A percentile compares a stretch with the other conserved stretches of the same genome.
These are phyloP conservation scores for Palloptera scutellata DNA, from an alignment of 2,888 invertebrate genomes.

Conservation along the genomic window DNA sequence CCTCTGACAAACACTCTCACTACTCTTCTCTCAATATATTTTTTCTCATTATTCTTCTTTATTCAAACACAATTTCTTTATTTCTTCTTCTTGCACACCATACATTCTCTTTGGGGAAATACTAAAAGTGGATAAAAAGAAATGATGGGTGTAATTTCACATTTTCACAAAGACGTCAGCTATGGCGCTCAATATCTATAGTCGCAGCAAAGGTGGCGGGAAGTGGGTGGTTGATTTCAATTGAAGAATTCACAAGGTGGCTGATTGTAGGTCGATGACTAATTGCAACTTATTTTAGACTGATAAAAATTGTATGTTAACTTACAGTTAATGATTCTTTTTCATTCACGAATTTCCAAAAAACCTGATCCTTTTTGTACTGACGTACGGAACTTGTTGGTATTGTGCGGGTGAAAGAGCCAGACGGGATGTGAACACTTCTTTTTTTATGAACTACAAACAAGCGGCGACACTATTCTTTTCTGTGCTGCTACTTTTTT, in stretches of 20 bases:
- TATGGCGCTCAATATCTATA: not conserved
- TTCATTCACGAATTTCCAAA: too few species aligned
- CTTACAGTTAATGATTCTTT: too few species aligned
- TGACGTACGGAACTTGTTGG: too few species aligned
- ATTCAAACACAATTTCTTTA: not conserved
- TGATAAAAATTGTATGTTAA: too few species aligned
- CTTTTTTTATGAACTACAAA: too few species aligned
- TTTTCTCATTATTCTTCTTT: constrained; percentile 8
- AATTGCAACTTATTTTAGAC: constrained; percentile 3
- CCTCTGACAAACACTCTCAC: not conserved
- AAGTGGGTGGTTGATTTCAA: not conserved
- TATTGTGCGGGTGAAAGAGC: too few species aligned
- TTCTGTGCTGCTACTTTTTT: not conserved
- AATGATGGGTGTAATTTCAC: constrained; percentile 23
- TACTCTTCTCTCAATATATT: constrained; percentile 11
- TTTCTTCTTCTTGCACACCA: constrained; percentile 7
- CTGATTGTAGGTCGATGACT: constrained; percentile 17
- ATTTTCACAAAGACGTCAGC: constrained; percentile 8
- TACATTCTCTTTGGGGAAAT: constrained; percentile 13
- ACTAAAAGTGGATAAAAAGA: constrained; percentile 24
- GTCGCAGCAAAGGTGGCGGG: constrained; percentile 18
- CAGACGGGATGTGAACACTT: too few species aligned
- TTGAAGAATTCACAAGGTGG: not conserved
- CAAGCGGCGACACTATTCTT: not conserved
- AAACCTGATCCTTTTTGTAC: too few species aligned